Conservation (phyloP, 1,140 invertebrate species). For the Mactra quadrangularis region DNA sequence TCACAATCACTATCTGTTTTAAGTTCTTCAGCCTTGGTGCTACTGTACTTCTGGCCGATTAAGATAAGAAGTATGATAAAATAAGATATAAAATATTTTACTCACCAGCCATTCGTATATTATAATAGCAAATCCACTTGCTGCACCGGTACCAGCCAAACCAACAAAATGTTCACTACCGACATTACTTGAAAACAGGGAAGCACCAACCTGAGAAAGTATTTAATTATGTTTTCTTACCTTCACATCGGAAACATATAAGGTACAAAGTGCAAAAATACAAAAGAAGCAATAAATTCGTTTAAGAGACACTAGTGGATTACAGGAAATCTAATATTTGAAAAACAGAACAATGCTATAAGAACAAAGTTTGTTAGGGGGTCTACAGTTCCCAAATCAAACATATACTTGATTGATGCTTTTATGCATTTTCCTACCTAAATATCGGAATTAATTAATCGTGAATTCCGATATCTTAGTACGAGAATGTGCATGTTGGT, state of each 20-base stretch:
- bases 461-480: too few relatives aligned
- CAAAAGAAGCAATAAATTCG: too few relatives aligned
- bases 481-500: too few relatives aligned
- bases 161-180: conserved; percentile 86
- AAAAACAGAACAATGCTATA: too few relatives aligned
- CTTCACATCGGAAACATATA: not conserved
- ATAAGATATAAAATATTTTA: not conserved
- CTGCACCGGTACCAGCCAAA: conserved; percentile 85
- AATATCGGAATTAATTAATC: too few relatives aligned
- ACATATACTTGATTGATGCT: too few relatives aligned
- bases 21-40: not conserved
- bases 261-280: too few relatives aligned
- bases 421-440: too few relatives aligned
- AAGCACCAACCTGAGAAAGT: conserved; percentile 85
- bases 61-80: not conserved
- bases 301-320: too few relatives aligned
- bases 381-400: too few relatives aligned
- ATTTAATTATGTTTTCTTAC: not conserved
- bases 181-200: conserved; percentile 85
- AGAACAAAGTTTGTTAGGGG: too few relatives aligned
- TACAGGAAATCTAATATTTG: too few relatives aligned
- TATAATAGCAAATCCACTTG: conserved; percentile 84
- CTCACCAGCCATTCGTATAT: conserved; percentile 86
- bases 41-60: not conserved
- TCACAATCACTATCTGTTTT: not conserved